Base-by-base conservation (phyloP, 2,888 invertebrate species). In the Parelbella ahira region DNA sequence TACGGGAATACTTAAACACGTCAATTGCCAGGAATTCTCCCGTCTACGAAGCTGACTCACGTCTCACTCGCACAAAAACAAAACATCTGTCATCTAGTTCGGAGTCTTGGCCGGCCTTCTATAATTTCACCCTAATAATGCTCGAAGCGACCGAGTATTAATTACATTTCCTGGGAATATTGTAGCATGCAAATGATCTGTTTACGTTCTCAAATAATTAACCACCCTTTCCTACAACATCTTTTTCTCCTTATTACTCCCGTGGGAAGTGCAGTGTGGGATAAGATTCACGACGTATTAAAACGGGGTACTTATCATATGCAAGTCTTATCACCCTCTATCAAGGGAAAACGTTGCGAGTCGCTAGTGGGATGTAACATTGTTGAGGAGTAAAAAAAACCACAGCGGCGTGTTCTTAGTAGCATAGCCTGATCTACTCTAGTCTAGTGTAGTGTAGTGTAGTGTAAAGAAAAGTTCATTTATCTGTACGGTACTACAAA, bases 1-100 rank as follows among this genome's bases (percentile, higher is more conserved):
- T 56, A 55, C 63, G 55, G 51, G 48, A 60, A 60, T 56, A 59
- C 63, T 63, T 64, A 63, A 24, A 65, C 59, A 62, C 65, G 55
- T 51, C 58, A 49, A 49, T 32, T 37, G 37, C 44, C 44, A 47
- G 48, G 51, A 55, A 57, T 57, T 36, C 41, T 10, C 39, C 34
- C 44, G 50, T 43, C 45, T 49, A 45, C 47, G 44, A 48, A 48
- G 45, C 47, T 41, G 25, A 36, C 20, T 37, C 49, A 36, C 43
- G 41, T 30, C 44, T 45, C 45, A 9, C 9, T 47, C 37, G 39
- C 25, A 37, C 48, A 29, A 51, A 45, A 48, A 53, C 46, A 51
- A 43, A 42, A 45, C 49, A 37, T 46, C 39, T 47, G 45, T 51
- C 51, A 39, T 32, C 24, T 44, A 9, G 13, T 32, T 32, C 20